Evolutionary conservation across 2,797 vertebrate species (phyloP).

Genomic region (Fistularia commersonii): DNA sequence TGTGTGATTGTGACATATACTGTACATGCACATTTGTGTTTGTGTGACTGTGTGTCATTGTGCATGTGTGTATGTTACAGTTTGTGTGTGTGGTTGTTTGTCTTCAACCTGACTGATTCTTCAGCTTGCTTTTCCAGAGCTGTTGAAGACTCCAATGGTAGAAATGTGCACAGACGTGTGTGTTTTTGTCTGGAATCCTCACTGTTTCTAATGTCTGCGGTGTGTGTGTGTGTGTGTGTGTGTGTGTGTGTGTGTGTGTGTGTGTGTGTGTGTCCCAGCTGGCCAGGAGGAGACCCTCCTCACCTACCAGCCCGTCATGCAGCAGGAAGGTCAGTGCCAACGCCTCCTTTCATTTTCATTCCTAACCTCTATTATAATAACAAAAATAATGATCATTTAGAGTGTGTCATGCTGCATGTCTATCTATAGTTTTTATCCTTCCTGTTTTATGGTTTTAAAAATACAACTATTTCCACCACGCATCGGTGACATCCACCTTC

Average conservation of each 20-base stretch:
- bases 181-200: neutral
- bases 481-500: no score
- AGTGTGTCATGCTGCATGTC: no score
- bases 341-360: neutral
- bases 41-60: slow-evolving; percentile 8
- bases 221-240: slow-evolving; percentile 2
- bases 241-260: neutral
- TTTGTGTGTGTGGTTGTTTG: slow-evolving; percentile 2
- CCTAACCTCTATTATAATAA: neutral
- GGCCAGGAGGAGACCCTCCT: slow-evolving; percentile 88
- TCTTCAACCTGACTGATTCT: no score
- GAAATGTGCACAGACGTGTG: neutral
- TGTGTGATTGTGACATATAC: neutral
- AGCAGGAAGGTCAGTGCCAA: slow-evolving; percentile 87
- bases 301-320: slow-evolving; percentile 91
- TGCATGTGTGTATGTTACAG: slow-evolving; percentile 18
- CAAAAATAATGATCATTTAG: neutral
- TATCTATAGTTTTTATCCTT: no score
- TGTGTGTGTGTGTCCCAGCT: slow-evolving; percentile 63
- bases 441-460: no score
- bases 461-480: no score
- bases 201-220: neutral
- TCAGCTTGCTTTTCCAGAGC: no score
- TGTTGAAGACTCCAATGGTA: no score
- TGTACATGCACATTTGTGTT: slow-evolving; percentile 11